These are phyloP conservation scores for Phyllostomus hastatus DNA, from an alignment of 2,113 vertebrate species.

Conservation along the genomic window DNA sequence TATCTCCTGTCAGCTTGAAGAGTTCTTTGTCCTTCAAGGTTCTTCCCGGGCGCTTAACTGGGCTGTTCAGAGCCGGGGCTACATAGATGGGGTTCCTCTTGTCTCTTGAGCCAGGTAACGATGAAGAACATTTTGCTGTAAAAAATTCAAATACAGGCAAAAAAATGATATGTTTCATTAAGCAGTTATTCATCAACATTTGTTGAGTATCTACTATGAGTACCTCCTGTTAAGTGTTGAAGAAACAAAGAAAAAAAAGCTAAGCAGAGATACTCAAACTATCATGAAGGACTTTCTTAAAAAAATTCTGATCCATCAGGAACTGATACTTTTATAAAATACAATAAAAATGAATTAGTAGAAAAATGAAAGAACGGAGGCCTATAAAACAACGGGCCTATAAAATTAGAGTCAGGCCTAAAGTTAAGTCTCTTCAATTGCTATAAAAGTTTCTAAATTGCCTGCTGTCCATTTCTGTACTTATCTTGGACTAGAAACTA, in stretches of 20 bases:
- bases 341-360: background rate
- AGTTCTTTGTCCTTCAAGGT: slow-evolving; percentile 37
- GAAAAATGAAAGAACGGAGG: background rate
- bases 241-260: background rate
- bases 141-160: background rate
- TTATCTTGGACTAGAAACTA: background rate
- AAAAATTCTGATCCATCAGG: background rate
- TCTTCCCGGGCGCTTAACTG: background rate
- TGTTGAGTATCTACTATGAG: background rate
- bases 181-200: background rate
- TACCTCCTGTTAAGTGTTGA: background rate
- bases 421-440: background rate
- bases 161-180: background rate
- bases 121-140: slow-evolving; percentile 44
- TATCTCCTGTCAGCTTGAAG: slow-evolving; percentile 46
- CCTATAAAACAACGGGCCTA: background rate
- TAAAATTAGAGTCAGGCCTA: background rate
- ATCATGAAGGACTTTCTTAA: background rate
- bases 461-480: background rate
- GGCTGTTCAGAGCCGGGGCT: slow-evolving; percentile 24
- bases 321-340: background rate
- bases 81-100: slow-evolving; percentile 50
- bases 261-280: background rate
- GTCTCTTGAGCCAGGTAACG: slow-evolving; percentile 40
- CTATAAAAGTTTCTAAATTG: background rate